Percentiles rank a stretch among this genome's conserved stretches.
Conservation (phyloP, 2,888 invertebrate genomes). For the Rambutsinella grinnellia region DNA sequence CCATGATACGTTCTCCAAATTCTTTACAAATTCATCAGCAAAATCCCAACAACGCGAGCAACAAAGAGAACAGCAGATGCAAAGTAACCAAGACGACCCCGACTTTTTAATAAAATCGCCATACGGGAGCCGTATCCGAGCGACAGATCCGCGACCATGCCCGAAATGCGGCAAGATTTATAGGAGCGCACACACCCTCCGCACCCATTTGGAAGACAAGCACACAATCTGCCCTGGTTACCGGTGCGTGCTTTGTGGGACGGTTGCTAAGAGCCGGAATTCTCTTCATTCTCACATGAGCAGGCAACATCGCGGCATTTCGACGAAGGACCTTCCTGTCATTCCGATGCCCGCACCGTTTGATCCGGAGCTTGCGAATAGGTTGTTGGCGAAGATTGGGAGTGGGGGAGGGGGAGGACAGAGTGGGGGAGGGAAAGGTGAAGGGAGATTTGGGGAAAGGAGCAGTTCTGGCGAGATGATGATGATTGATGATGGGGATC, state of each 20-base stretch:
- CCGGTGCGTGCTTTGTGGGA: conserved; percentile 91
- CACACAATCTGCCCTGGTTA: conserved; percentile 90
- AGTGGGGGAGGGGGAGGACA: conserved; percentile 77
- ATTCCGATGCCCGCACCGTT: conserved; percentile 93
- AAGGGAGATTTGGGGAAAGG: too few relatives aligned
- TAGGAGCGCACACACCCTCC: conserved; percentile 84
- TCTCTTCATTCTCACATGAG: conserved; percentile 95
- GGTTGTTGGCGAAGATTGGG: conserved; percentile 87
- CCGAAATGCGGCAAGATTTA: conserved; percentile 95
- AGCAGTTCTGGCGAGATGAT: background rate
- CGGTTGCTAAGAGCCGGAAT: conserved; percentile 92
- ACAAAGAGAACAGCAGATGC: too few relatives aligned
- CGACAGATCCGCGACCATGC: conserved; percentile 92
- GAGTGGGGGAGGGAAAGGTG: background rate
- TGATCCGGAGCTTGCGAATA: conserved; percentile 87
- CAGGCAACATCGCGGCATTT: conserved; percentile 91
- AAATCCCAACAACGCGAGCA: too few relatives aligned
- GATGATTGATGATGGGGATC: background rate
- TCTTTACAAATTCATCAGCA: conserved; percentile 3
- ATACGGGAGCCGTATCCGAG: conserved; percentile 75
- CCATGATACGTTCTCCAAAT: background rate
- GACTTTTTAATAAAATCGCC: conserved; percentile 31
- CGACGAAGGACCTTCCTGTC: conserved; percentile 92
- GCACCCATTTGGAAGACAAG: conserved; percentile 93
- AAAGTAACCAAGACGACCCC: conserved; percentile 9